Conservation (phyloP, 2,888 invertebrate genomes). For the Lapara coniferarum region DNA sequence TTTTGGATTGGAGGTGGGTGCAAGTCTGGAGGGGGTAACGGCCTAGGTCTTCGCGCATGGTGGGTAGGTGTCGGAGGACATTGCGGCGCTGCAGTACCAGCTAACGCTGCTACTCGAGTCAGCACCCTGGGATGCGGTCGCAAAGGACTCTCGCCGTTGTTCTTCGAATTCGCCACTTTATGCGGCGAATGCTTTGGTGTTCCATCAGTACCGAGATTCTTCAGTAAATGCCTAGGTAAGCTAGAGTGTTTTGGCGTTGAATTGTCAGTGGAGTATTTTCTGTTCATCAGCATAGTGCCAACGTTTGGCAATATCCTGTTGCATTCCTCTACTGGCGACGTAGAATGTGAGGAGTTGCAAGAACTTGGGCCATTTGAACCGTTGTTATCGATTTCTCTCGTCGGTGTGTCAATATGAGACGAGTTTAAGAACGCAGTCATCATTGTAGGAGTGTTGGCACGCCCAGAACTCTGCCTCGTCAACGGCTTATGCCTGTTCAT, state of each 20-base stretch:
- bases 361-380: slow-evolving; percentile 71
- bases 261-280: slow-evolving; percentile 74
- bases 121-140: slow-evolving; percentile 86
- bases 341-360: slow-evolving; percentile 74
- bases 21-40: slow-evolving; percentile 82
- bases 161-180: slow-evolving; percentile 52
- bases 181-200: slow-evolving; percentile 75
- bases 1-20: slow-evolving; percentile 81
- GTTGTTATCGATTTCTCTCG: slow-evolving; percentile 58
- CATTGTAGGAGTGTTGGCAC: slow-evolving; percentile 79
- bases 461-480: slow-evolving; percentile 86
- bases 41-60: slow-evolving; percentile 88
- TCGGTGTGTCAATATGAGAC: slow-evolving; percentile 65
- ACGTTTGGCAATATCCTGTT: slow-evolving; percentile 62
- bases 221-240: slow-evolving; percentile 72
- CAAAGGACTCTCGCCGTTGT: slow-evolving; percentile 66
- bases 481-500: slow-evolving; percentile 87
- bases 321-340: slow-evolving; percentile 70
- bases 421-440: slow-evolving; percentile 79
- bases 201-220: slow-evolving; percentile 70
- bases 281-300: slow-evolving; percentile 74
- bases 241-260: slow-evolving; percentile 77
- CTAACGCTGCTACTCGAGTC: slow-evolving; percentile 82
- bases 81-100: slow-evolving; percentile 84
- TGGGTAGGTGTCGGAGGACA: slow-evolving; percentile 95